Conservation (phyloP, 2,797 vertebrate species). For the Myripristis murdjan region DNA sequence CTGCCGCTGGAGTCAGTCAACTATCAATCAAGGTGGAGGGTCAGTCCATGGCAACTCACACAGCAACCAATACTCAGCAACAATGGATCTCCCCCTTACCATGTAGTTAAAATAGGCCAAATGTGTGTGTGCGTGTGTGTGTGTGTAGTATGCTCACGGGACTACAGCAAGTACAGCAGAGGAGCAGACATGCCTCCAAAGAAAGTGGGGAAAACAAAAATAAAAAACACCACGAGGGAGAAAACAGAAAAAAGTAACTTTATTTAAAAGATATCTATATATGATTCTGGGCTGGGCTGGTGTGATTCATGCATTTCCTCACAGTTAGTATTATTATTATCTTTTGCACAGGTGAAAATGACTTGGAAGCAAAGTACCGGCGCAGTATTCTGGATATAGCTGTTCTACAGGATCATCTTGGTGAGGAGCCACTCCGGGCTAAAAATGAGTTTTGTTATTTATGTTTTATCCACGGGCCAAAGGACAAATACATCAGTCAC, state of each 20-base stretch:
- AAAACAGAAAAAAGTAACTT: constrained; percentile 68
- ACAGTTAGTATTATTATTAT: constrained; percentile 6
- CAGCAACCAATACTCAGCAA: constrained; percentile 54
- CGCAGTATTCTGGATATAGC: constrained; percentile 78
- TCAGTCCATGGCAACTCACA: constrained; percentile 53
- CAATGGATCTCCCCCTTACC: constrained; percentile 45
- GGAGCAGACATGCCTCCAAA: constrained; percentile 81
- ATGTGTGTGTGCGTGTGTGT: background rate
- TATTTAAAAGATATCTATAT: background rate
- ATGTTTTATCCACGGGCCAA: background rate
- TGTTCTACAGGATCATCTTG: constrained; percentile 81
- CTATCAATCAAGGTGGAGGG: constrained; percentile 46
- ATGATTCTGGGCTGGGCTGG: background rate
- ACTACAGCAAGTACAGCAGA: constrained; percentile 15
- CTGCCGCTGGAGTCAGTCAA: constrained; percentile 47
- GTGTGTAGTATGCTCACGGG: constrained; percentile 6
- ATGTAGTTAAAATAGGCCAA: constrained; percentile 2
- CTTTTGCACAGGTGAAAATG: constrained; percentile 61
- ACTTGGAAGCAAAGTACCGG: constrained; percentile 71
- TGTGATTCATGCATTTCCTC: fast-evolving
- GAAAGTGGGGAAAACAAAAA: constrained; percentile 73
- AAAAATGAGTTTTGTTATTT: constrained; percentile 1
- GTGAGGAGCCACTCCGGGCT: constrained; percentile 69
- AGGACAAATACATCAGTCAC: background rate
- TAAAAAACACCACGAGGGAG: constrained; percentile 73